Evolutionary conservation across 2,888 invertebrate genomes (phyloP).

Genomic region (Metacarcinus magister): DNA sequence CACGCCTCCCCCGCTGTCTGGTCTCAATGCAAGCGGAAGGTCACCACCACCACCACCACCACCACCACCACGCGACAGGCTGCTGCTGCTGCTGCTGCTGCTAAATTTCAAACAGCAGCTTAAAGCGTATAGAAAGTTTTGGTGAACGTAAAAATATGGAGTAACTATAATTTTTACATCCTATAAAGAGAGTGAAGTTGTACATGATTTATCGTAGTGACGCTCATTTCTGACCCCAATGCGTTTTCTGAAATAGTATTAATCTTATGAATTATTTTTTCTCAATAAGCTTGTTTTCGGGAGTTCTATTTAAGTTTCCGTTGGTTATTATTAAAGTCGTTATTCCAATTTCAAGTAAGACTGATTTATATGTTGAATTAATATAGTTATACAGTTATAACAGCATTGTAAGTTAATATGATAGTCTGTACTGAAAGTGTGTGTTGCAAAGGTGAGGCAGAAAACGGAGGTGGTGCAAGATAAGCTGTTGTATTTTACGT

Average conservation of each 20-base stretch:
- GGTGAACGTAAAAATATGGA: neutral
- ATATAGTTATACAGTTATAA: neutral
- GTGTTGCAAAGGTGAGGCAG: neutral
- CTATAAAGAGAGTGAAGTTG: too few species aligned
- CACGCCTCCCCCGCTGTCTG: constrained; percentile 39
- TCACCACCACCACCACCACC: constrained; percentile 41
- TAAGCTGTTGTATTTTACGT: neutral
- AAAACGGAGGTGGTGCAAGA: neutral
- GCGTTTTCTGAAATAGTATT: too few species aligned
- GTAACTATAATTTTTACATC: neutral
- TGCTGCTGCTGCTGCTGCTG: constrained; percentile 8
- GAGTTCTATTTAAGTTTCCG: too few species aligned
- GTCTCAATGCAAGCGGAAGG: neutral
- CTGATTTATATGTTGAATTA: neutral
- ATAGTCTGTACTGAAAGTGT: neutral
- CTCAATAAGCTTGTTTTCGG: too few species aligned
- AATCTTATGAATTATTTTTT: too few species aligned
- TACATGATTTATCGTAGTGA: too few species aligned
- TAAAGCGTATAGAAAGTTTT: neutral
- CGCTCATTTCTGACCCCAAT: too few species aligned
- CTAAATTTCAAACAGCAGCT: neutral
- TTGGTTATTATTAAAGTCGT: neutral
- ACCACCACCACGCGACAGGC: neutral
- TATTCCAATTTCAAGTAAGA: neutral
- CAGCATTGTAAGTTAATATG: neutral